phyloP scores from a whole-genome alignment of 1,140 invertebrate genomes.

The Scaptomyza pallida region DNA sequence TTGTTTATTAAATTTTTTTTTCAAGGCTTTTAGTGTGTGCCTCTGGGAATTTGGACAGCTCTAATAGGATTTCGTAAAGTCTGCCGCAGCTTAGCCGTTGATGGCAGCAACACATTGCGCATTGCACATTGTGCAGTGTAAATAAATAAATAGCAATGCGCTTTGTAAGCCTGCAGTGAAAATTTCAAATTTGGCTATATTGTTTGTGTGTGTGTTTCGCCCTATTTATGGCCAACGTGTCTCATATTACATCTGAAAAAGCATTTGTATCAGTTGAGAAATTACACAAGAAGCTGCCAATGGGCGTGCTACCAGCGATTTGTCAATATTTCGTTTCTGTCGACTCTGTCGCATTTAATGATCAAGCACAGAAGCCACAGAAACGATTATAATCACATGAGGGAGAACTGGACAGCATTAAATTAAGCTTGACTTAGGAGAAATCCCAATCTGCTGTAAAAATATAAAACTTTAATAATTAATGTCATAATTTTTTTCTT shows the following conservation, averaged over 20 bases:
- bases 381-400: conserved; percentile 29
- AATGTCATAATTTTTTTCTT: too few species aligned
- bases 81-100: conserved; percentile 54
- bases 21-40: conserved; percentile 44
- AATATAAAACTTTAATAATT: too few species aligned
- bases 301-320: conserved; percentile 53
- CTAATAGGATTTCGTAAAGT: conserved; percentile 73
- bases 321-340: conserved; percentile 44
- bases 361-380: conserved; percentile 2
- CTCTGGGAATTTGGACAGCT: conserved; percentile 54
- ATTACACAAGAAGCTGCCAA: conserved; percentile 54
- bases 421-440: background rate
- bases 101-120: conserved; percentile 31
- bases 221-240: conserved; percentile 35
- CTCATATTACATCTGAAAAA: conserved; percentile 44
- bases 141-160: background rate
- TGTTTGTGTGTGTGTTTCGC: conserved; percentile 19
- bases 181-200: conserved; percentile 29
- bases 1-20: conserved; percentile 74
- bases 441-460: background rate
- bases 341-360: conserved; percentile 19
- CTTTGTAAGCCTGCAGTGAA: conserved; percentile 15
- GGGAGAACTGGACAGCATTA: background rate
- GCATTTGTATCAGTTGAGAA: conserved; percentile 18
- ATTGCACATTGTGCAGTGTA: too few species aligned